Evolutionary conservation across 2,888 invertebrate species (phyloP).

Genomic region (Argyra leucocephala): DNA sequence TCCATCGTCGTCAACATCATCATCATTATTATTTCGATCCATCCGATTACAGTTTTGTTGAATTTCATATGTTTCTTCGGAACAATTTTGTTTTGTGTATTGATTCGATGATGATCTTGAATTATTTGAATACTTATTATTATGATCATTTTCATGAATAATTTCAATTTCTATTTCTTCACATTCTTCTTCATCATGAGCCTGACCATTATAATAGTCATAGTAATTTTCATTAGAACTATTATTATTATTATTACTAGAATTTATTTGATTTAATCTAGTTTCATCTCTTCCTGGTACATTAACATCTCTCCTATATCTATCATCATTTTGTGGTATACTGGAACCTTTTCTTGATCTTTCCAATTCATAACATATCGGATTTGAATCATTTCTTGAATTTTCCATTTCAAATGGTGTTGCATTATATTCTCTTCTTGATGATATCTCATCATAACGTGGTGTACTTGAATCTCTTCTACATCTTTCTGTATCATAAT

Average conservation of each 20-base stretch:
- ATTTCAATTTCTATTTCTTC: constrained; percentile 17
- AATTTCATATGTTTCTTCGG: constrained; percentile 29
- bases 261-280: not conserved
- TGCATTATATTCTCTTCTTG: no score
- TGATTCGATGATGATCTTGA: constrained; percentile 27
- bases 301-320: not conserved
- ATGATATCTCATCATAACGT: no score
- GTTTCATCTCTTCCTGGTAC: no score
- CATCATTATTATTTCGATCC: not conserved
- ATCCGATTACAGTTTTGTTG: constrained; percentile 5
- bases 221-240: not conserved
- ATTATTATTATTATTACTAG: not conserved
- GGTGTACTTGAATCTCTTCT: not conserved
- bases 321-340: not conserved
- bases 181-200: constrained; percentile 15
- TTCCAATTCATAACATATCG: not conserved
- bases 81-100: constrained; percentile 22
- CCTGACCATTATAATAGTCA: constrained; percentile 11
- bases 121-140: constrained; percentile 11
- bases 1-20: not conserved
- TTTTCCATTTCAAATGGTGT: not conserved
- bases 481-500: not conserved
- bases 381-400: not conserved
- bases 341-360: not conserved
- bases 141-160: constrained; percentile 17